Conservation (phyloP, 53 echinoderm and acorn worm genomes). For the Henricia sp. region DNA sequence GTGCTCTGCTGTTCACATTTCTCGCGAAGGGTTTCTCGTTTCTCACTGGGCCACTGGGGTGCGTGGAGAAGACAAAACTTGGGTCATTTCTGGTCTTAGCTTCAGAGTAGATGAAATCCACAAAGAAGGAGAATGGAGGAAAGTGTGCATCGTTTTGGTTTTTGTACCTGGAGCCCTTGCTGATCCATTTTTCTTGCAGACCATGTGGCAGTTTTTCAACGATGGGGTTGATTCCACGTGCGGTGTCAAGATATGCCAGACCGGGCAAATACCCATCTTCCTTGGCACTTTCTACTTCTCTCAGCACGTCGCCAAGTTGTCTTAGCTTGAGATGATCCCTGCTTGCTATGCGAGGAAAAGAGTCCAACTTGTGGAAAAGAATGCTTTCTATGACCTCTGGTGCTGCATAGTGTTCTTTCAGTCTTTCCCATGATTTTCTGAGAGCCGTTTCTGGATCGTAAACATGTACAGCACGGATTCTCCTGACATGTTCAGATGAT, state of each 20-base stretch:
- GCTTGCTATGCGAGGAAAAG: background rate
- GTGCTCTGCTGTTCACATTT: background rate
- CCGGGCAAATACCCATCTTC: slow-evolving; percentile 42
- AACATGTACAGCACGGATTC: background rate
- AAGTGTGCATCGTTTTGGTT: slow-evolving; percentile 14
- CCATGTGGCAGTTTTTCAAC: no score
- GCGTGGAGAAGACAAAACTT: slow-evolving; percentile 10
- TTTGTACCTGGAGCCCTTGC: slow-evolving; percentile 48
- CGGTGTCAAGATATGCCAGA: slow-evolving; percentile 39
- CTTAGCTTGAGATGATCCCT: slow-evolving; percentile 46
- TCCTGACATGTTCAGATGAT: background rate
- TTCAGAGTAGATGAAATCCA: slow-evolving; percentile 22
- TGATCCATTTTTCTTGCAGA: slow-evolving; percentile 62
- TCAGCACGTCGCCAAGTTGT: slow-evolving; percentile 34
- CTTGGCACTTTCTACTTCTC: slow-evolving; percentile 28
- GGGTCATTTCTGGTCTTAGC: slow-evolving; percentile 28
- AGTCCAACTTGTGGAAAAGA: slow-evolving; percentile 11
- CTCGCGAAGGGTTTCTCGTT: background rate
- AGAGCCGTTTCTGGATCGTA: background rate
- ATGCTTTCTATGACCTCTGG: slow-evolving; percentile 23
- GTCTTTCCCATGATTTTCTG: slow-evolving; percentile 28
- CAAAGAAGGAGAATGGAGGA: slow-evolving; percentile 40
- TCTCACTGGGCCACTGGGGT: background rate
- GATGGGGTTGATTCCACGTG: slow-evolving; percentile 27
- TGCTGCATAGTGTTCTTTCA: slow-evolving; percentile 40